phyloP scores from a whole-genome alignment of 37 sponge, comb jelly and placozoan genomes.

The Aplysina aerophoba region DNA sequence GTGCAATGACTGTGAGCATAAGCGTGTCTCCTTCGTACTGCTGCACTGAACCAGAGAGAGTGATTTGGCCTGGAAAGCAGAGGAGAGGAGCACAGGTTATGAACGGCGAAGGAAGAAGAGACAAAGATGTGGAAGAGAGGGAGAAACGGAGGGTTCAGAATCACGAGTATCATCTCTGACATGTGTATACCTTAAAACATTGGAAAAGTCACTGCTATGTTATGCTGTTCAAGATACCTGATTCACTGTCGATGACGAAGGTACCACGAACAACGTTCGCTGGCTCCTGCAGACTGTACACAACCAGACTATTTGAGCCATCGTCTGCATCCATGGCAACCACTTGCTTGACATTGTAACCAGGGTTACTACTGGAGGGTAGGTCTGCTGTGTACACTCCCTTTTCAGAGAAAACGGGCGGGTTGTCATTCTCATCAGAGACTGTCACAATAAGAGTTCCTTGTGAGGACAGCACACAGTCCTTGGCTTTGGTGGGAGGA shows the following conservation, averaged over 20 bases:
- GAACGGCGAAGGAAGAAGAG: no score
- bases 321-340: slow-evolving; percentile 3
- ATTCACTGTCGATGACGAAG: neutral
- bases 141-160: no score
- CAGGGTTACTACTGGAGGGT: neutral
- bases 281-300: slow-evolving; percentile 14
- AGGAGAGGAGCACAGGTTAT: no score
- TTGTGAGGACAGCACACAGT: neutral
- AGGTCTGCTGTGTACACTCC: slow-evolving; percentile 7
- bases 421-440: slow-evolving; percentile 12
- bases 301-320: neutral
- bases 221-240: neutral
- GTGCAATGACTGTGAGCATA: neutral
- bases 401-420: neutral
- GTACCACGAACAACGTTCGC: neutral
- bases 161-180: no score
- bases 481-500: neutral
- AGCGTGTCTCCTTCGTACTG: slow-evolving; percentile 1
- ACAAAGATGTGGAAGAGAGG: no score
- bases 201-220: no score
- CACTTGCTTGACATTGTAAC: slow-evolving; percentile 8
- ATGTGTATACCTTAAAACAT: no score
- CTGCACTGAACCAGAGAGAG: neutral
- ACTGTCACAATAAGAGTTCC: neutral
- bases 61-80: neutral